Evolutionary conservation across 2,888 invertebrate species (phyloP), one percentile per base, ranked within the genome.

Genomic region (Ophonus ardosiacus): DNA sequence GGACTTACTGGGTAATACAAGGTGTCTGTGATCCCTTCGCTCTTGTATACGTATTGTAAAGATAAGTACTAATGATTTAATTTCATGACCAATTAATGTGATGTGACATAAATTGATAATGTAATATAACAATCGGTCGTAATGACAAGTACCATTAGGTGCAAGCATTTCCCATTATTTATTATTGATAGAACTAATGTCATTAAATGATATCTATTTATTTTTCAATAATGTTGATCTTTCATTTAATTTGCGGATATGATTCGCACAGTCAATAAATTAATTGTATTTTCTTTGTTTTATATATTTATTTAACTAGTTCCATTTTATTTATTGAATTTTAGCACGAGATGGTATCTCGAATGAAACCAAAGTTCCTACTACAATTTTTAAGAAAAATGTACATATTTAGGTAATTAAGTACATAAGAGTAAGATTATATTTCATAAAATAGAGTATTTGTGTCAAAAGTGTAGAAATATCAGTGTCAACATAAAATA

Each of bases 301-400:
- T 80, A 24, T 24, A 21, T 76, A 76, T 83, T 83, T 83, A 80
- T 83, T 40, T 82, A 82, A 82, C 81, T 85, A 63, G 74, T 84
- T 74, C 59, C 78, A 61, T 76, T 84, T 85, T 80, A 82, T 86
- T 85, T 86, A 85, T 86, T 86, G 86, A 59, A 86, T 86, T 87
- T 87, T 86, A 89, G 88, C 89, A 89, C 87, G 88, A 86, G 89
- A 87, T 87, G 80, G 90, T 90, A 90, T 92, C 92, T 91, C 91
- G 90, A 92, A 92, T 92, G 93, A 93, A 93, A 93, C 93, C 93
- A 93, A 93, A 93, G 93, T 93, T 93, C 93, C 93, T 93, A 93
- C 92, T 92, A 92, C 91, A 90, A 91, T 90, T 91, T 91, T 91
- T 91, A 91, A 91, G 82, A 82, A 82, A 85, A 86, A 85, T 85